Conservation (phyloP, 2,113 vertebrate species). For the Alligator mississippiensis region DNA sequence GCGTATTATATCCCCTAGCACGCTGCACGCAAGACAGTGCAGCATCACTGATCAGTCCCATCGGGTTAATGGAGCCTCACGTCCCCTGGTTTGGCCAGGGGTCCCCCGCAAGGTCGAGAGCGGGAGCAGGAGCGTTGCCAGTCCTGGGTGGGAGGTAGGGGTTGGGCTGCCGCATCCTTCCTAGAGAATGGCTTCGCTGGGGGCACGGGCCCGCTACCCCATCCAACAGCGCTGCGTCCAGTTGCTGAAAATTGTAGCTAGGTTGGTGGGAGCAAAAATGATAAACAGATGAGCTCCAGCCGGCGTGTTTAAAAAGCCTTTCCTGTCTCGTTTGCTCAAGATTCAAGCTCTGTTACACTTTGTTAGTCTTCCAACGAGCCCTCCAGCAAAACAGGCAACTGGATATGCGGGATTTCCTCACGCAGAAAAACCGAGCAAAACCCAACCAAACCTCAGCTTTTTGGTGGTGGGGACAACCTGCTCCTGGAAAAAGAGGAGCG, state of each 20-base stretch:
- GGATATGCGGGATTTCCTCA: neutral
- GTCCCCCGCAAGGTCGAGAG: too few relatives aligned
- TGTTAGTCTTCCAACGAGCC: neutral
- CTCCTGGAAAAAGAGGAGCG: fast-evolving
- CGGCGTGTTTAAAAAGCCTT: neutral
- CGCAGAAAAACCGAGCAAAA: fast-evolving
- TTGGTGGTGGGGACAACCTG: neutral
- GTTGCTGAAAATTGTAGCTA: neutral
- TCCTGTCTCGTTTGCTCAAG: neutral
- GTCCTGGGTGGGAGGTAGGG: too few relatives aligned
- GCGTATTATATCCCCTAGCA: too few relatives aligned
- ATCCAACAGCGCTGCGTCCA: too few relatives aligned
- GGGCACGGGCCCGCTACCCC: too few relatives aligned
- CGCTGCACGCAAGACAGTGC: too few relatives aligned
- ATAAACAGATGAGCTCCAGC: neutral
- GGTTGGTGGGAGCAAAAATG: neutral
- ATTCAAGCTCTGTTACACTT: neutral
- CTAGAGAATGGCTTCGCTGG: too few relatives aligned
- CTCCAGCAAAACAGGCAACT: neutral
- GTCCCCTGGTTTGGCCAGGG: too few relatives aligned
- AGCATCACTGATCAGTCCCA: too few relatives aligned
- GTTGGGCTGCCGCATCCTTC: too few relatives aligned
- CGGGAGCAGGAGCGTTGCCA: too few relatives aligned
- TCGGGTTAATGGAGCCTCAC: too few relatives aligned
- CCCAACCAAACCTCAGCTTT: fast-evolving